phyloP scores from a whole-genome alignment of 2,888 invertebrate genomes.

The Raillietiella orientalis region DNA sequence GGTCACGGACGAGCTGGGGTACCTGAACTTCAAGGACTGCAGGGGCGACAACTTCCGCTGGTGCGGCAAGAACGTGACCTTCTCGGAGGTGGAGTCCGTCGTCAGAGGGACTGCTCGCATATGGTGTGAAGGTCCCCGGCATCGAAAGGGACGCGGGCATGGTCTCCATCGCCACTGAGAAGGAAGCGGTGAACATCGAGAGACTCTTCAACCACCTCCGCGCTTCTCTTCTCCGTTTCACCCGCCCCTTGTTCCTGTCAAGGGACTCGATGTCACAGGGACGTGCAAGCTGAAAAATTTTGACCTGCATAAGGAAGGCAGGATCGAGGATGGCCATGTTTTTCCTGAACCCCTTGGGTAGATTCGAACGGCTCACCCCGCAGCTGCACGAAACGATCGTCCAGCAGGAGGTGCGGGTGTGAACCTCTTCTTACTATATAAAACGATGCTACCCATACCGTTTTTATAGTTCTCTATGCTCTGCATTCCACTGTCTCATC shows the following conservation, averaged over 20 bases:
- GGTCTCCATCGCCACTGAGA: constrained; percentile 16
- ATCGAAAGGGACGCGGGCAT: constrained; percentile 20
- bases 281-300: constrained; percentile 5
- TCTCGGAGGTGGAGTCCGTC: constrained; percentile 17
- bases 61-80: constrained; percentile 20
- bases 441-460: too few species aligned
- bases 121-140: constrained; percentile 17
- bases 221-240: constrained; percentile 15
- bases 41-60: constrained; percentile 73
- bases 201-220: constrained; percentile 9
- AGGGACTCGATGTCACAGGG: constrained; percentile 15
- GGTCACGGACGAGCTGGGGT: constrained; percentile 65
- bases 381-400: constrained; percentile 38
- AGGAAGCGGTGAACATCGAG: constrained; percentile 10
- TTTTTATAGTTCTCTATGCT: too few species aligned
- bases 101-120: constrained; percentile 16
- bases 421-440: constrained; percentile 5
- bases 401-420: constrained; percentile 18
- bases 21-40: constrained; percentile 70
- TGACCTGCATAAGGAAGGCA: constrained; percentile 24
- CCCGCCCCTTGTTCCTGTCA: constrained; percentile 17
- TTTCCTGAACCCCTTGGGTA: constrained; percentile 31
- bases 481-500: too few species aligned
- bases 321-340: constrained; percentile 34
- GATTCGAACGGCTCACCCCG: constrained; percentile 33